Base-by-base conservation (phyloP, 2,113 vertebrate genomes). In the Eudorcas thomsonii region DNA sequence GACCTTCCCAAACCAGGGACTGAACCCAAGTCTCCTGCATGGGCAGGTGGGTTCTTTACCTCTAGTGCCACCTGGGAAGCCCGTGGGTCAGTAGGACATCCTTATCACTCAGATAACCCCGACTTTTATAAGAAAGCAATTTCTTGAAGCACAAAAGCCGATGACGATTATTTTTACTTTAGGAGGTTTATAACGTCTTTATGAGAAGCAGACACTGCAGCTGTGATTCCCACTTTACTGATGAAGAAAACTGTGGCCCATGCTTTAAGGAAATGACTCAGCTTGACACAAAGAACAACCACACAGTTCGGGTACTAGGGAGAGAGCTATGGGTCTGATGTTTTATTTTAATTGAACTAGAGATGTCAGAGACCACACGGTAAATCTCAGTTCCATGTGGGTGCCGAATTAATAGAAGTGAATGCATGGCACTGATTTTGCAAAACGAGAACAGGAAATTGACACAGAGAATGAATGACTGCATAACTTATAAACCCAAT, bases 371-470 rank as follows among this genome's bases (percentile, higher is more conserved):
- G 7, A 28, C 7, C 36, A 50, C 87, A 74, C 19, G 64, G 80
- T 96, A 94, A 94, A 96, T 96, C 87, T 94, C 83, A 71, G 59
- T 87, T 97, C 62, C 45, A 74, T 77, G 71, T 5, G 23, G 64
- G 36, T 86, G 43, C 81, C 82, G 88, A 84, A 89, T 94, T 96
- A 88, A 87, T 64, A 80, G 86, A 96, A 62, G 52, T 91, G 55
- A 17, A 5, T 67, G 55, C 19, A 8, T 57, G 28, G n/a, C 39
- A 16, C 43, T 74, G 90, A 78, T 88, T 97, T 94, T 97, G 21
- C n/a, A 90, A 96, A 96, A 84, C 50, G 64, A 96, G 52, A 87
- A 94, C 11, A 78, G 33, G 28, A 87, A 87, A 88, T 8, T 84
- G 60, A 96, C 80, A 91, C 71, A 85, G 50, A 82, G 88, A 97